Percentiles rank a stretch among this genome's conserved stretches.
Evolutionary conservation across 1,140 invertebrate genomes (phyloP).

Genomic region (Tyrophagus putrescentiae): DNA sequence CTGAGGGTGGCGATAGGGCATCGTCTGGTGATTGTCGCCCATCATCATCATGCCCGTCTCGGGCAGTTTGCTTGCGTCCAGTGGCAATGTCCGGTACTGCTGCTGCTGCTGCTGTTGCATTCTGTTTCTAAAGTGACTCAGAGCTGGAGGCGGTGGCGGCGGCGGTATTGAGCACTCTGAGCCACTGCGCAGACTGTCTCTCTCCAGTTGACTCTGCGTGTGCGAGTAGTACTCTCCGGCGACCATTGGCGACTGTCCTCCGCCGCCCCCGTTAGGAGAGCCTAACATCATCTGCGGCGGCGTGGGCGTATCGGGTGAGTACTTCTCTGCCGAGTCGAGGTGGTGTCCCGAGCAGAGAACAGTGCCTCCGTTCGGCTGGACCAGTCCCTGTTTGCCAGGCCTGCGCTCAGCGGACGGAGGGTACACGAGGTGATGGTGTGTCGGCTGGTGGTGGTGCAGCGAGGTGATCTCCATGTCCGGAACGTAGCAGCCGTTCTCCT

Average conservation of each 20-base stretch:
- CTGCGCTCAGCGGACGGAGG: slow-evolving; percentile 25
- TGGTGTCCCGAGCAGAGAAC: not conserved
- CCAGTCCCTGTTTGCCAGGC: not conserved
- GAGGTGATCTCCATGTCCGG: slow-evolving; percentile 24
- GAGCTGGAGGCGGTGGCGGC: slow-evolving; percentile 22
- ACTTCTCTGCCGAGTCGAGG: slow-evolving; percentile 14
- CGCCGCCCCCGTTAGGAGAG: slow-evolving; percentile 1
- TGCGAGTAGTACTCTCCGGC: slow-evolving; percentile 11
- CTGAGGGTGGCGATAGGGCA: slow-evolving; percentile 13
- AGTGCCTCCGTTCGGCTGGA: slow-evolving; percentile 26
- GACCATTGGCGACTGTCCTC: not conserved
- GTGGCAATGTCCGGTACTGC: slow-evolving; percentile 12
- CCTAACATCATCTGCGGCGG: slow-evolving; percentile 1
- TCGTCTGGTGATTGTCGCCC: slow-evolving; percentile 16
- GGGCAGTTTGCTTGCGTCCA: slow-evolving; percentile 21
- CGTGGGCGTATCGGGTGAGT: slow-evolving; percentile 14
- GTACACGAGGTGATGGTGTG: slow-evolving; percentile 21
- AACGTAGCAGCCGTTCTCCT: slow-evolving; percentile 29
- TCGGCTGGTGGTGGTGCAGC: not conserved
- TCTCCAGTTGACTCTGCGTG: not conserved
- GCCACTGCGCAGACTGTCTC: not conserved
- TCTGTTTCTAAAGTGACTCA: slow-evolving; percentile 19
- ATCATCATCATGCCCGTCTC: not conserved
- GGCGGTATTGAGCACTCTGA: slow-evolving; percentile 23
- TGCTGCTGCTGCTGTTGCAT: slow-evolving; percentile 8